Evolutionary conservation across 2,797 vertebrate genomes (phyloP).

Genomic region (Chromis chromis): DNA sequence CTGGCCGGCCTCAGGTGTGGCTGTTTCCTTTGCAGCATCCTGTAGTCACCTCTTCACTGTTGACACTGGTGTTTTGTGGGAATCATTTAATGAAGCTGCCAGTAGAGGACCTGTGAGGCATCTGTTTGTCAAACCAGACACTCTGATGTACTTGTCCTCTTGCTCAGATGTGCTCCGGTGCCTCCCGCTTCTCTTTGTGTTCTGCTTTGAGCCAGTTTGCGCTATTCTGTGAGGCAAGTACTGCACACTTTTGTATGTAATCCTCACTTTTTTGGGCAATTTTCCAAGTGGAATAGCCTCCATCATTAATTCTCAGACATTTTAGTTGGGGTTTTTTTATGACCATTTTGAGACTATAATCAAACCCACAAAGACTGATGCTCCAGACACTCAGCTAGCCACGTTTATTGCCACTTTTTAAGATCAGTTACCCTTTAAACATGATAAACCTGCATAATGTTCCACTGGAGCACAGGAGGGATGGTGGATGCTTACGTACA

Average conservation of each 20-base stretch:
- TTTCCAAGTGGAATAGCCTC: no score
- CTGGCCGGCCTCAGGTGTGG: conserved; percentile 18
- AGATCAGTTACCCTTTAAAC: no score
- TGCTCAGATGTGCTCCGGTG: background rate
- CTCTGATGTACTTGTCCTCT: conserved; percentile 9
- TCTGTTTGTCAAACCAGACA: conserved; percentile 20
- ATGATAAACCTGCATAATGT: no score
- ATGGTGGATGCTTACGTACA: no score
- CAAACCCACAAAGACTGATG: background rate
- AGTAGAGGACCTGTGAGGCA: conserved; percentile 14
- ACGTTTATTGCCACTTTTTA: no score
- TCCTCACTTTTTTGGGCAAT: no score
- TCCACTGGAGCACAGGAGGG: no score
- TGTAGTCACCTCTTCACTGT: background rate
- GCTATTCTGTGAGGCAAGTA: no score
- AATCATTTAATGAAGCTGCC: conserved; percentile 30
- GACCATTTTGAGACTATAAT: no score
- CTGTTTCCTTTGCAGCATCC: conserved; percentile 8
- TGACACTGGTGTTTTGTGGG: conserved; percentile 8
- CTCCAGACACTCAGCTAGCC: background rate
- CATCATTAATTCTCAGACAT: no score
- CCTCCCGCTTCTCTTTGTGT: conserved; percentile 3
- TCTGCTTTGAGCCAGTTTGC: conserved; percentile 19
- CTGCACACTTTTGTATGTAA: no score
- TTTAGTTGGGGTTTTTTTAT: no score